Evolutionary conservation across 2,888 invertebrate genomes (phyloP), one percentile per base, ranked within the genome.

Genomic region (Apeira syringaria): DNA sequence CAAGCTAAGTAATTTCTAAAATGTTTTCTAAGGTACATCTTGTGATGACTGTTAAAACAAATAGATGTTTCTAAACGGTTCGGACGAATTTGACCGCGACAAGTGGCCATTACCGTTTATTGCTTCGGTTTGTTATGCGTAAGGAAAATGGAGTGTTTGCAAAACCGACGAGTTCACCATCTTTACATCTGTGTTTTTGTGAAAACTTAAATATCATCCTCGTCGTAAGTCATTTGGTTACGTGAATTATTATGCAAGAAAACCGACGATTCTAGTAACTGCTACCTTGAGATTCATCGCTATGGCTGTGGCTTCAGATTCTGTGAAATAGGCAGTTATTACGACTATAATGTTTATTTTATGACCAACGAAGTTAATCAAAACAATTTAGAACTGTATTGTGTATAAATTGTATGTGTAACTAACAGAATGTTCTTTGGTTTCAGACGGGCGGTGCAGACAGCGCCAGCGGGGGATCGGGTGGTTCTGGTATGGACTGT

Each of bases 401-500:
- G n/a, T n/a, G n/a, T n/a, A n/a, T n/a, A n/a, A n/a, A n/a, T n/a
- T n/a, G n/a, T n/a, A n/a, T n/a, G n/a, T n/a, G n/a, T n/a, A n/a
- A n/a, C n/a, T n/a, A n/a, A n/a, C n/a, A n/a, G n/a, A n/a, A n/a
- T n/a, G n/a, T n/a, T n/a, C n/a, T 13, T 56, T 13, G 64, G 7
- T 83, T 82, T 0, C 80, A 90, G 90, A 89, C 89, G 78, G 90
- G 89, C 73, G 88, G 90, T 71, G 83, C 81, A 65, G 90, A 90
- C 84, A 89, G 90, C 74, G 89, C 87, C 68, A 88, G 89, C 73
- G 90, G 90, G 51, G 91, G 90, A 68, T 92, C 91, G 66, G 91
- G 91, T 71, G 90, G 91, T 68, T 90, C 92, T 86, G 94, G 94
- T 84, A 95, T 95, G 95, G 95, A 95, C 88, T 95, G 95, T 89